Evolutionary conservation across 1,140 invertebrate genomes (phyloP), one percentile per base, ranked within the genome.

Genomic region (Ericerus pela): DNA sequence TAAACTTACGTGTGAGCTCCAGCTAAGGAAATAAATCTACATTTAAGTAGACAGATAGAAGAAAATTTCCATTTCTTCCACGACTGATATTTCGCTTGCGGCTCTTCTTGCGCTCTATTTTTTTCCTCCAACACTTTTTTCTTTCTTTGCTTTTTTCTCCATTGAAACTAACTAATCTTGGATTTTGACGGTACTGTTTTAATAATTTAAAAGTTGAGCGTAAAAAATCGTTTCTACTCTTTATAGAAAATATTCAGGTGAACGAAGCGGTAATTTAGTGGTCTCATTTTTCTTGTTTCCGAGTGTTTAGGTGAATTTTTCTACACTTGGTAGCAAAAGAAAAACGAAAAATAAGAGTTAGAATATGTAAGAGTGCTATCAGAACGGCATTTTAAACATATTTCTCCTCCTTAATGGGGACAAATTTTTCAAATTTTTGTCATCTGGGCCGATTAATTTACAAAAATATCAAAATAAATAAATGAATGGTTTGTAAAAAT

Each of bases 1-100:
- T n/a, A n/a, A n/a, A n/a, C n/a, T n/a, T 47, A 47, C 26, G 41
- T 47, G 41, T 47, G 26, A 47, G 22, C 41, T 24, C 22, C 22
- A 47, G 41, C 41, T 47, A 24, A 24, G 41, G 41, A 47, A 47
- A 47, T 47, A 47, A 47, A 47, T 47, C 41, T 47, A 47, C 41
- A 47, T 47, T 47, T 47, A 47, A 47, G 41, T 47, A 47, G 41
- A 47, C 41, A 47, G 41, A 47, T 47, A 47, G 41, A 24, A 47
- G 41, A 47, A 24, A 47, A 47, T 47, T 47, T 47, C 41, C 41
- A 47, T 47, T 47, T 47, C 41, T 47, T 47, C 22, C 41, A n/a
- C n/a, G n/a, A n/a, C n/a, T n/a, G n/a, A n/a, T n/a, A n/a, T n/a
- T n/a, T n/a, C n/a, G n/a, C n/a, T n/a, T n/a, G n/a, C n/a, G n/a